Conservation (phyloP, 2,888 invertebrate species). For the Eupsilia transversa region DNA sequence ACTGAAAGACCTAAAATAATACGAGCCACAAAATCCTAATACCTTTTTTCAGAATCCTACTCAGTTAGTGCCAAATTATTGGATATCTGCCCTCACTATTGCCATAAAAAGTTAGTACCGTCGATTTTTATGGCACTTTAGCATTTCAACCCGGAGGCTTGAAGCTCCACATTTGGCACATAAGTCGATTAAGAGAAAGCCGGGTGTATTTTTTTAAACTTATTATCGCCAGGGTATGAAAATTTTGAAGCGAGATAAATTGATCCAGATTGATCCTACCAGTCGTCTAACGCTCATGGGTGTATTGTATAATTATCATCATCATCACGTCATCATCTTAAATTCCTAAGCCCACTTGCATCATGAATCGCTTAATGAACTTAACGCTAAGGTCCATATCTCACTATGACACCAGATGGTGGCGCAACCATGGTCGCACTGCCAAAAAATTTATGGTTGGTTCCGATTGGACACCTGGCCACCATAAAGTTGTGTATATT, state of each 20-base stretch:
- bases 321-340: not conserved
- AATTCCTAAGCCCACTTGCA: not conserved
- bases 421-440: too few species aligned
- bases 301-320: not conserved
- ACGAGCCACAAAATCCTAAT: slow-evolving; percentile 27
- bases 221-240: not conserved
- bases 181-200: slow-evolving; percentile 38
- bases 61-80: slow-evolving; percentile 55
- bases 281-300: not conserved
- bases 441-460: too few species aligned
- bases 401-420: too few species aligned
- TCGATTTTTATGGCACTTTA: slow-evolving; percentile 45
- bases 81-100: slow-evolving; percentile 48
- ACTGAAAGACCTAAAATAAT: slow-evolving; percentile 27
- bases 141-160: slow-evolving; percentile 25
- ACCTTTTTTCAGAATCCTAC: slow-evolving; percentile 32
- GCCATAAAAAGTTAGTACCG: slow-evolving; percentile 47
- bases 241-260: slow-evolving; percentile 6
- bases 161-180: slow-evolving; percentile 35
- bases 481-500: too few species aligned
- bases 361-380: not conserved
- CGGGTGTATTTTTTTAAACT: slow-evolving; percentile 36
- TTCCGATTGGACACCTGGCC: too few species aligned
- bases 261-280: slow-evolving; percentile 8
- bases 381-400: too few species aligned